A percentile compares a stretch with the other conserved stretches of the same genome.
These are phyloP conservation scores for Chrysoperla carnea DNA, from an alignment of 1,140 invertebrate species.

Conservation along the genomic window DNA sequence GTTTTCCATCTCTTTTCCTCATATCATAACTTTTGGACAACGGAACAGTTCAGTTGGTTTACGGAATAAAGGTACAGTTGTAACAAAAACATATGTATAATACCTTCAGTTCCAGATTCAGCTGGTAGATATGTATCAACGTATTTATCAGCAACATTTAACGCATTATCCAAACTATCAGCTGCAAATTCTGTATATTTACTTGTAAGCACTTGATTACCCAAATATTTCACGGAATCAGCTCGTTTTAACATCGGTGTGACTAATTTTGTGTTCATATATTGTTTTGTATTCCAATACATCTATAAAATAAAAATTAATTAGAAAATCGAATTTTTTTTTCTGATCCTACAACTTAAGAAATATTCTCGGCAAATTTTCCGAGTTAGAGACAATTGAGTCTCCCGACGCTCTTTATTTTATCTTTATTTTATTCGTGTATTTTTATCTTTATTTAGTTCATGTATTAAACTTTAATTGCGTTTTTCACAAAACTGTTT, in stretches of 20 bases:
- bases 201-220: constrained; percentile 39
- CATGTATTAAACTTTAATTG: not conserved
- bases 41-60: too few relatives aligned
- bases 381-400: too few relatives aligned
- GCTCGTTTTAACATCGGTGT: constrained; percentile 49
- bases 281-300: constrained; percentile 56
- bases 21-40: too few relatives aligned
- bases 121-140: constrained; percentile 61
- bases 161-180: constrained; percentile 46
- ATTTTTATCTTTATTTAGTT: not conserved
- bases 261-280: constrained; percentile 43
- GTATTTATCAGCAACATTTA: constrained; percentile 57
- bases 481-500: too few relatives aligned
- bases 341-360: not conserved
- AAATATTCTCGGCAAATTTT: too few relatives aligned
- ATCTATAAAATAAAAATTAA: constrained; percentile 31
- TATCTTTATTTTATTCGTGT: not conserved
- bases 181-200: constrained; percentile 49
- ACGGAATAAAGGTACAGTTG: too few relatives aligned
- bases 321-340: not conserved
- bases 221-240: constrained; percentile 58
- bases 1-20: too few relatives aligned
- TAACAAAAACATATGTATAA: too few relatives aligned
- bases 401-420: too few relatives aligned
- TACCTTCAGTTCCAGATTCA: constrained; percentile 18